Conservation (phyloP, 2,888 invertebrate genomes). For the Caenorhabditis afra region DNA sequence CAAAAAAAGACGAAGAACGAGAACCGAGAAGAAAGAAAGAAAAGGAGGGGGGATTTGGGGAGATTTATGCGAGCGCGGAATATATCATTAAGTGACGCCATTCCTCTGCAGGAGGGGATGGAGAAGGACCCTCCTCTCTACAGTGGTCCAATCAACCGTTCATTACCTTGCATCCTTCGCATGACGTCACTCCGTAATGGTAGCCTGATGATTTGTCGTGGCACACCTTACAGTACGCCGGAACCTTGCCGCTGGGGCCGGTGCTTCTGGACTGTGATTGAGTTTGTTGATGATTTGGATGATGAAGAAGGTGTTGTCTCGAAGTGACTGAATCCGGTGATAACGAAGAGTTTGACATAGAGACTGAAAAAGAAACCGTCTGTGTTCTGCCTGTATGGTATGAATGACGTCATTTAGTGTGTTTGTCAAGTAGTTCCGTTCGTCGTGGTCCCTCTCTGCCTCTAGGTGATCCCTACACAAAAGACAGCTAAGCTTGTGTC, state of each 20-base stretch:
- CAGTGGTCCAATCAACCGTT: too few relatives aligned
- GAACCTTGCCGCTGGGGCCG: conserved; percentile 13
- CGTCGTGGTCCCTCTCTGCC: too few relatives aligned
- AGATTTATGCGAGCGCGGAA: conserved; percentile 23
- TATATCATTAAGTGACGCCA: conserved; percentile 25
- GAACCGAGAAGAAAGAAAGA: too few relatives aligned
- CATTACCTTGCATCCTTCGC: conserved; percentile 95
- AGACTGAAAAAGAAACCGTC: conserved; percentile 46
- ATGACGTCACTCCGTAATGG: conserved; percentile 97
- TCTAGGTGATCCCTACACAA: conserved; percentile 14
- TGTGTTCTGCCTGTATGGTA: too few relatives aligned
- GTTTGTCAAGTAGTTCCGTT: conserved; percentile 14
- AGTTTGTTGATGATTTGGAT: neutral
- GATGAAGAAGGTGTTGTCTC: conserved; percentile 10
- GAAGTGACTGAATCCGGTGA: conserved; percentile 30
- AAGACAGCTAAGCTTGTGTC: conserved; percentile 16
- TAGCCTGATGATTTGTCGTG: conserved; percentile 96
- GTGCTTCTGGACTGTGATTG: neutral
- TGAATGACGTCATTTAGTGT: conserved; percentile 9
- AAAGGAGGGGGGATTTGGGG: neutral
- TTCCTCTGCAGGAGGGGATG: neutral
- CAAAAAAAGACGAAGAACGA: neutral
- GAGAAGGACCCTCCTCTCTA: conserved; percentile 75
- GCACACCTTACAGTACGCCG: conserved; percentile 87
- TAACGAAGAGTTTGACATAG: conserved; percentile 39